phyloP scores from a whole-genome alignment of 2,113 vertebrate genomes.

The Nibea albiflora region DNA sequence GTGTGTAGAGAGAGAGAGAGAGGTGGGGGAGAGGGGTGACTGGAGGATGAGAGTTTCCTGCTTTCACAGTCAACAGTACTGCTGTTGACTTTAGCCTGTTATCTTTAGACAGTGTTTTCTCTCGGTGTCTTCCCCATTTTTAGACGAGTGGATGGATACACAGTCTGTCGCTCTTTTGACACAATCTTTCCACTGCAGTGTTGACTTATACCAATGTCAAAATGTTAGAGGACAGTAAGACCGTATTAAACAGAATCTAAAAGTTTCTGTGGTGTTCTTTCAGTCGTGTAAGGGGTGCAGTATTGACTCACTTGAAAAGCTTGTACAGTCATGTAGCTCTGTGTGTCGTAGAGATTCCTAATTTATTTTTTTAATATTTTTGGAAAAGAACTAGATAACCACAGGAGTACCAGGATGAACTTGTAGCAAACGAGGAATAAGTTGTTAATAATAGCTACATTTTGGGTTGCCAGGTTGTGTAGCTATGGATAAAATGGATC shows the following conservation, averaged over 20 bases:
- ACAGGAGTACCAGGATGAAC: not conserved
- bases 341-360: not conserved
- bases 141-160: slow-evolving; percentile 23
- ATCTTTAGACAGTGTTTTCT: slow-evolving; percentile 42
- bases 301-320: too few species aligned
- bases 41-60: slow-evolving; percentile 54
- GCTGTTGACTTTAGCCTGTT: slow-evolving; percentile 57
- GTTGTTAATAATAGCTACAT: too few species aligned
- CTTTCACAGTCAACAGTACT: slow-evolving; percentile 44
- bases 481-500: not conserved
- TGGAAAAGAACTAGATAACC: not conserved
- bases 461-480: not conserved
- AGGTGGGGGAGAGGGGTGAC: not conserved
- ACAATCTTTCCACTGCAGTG: not conserved
- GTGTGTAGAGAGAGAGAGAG: not conserved
- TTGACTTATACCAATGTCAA: not conserved
- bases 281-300: not conserved
- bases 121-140: slow-evolving; percentile 29
- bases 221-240: not conserved
- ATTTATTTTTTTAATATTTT: not conserved
- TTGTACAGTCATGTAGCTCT: not conserved
- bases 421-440: not conserved
- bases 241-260: not conserved
- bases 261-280: not conserved
- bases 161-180: not conserved